These are phyloP conservation scores for Sula dactylatra DNA, from an alignment of 2,113 vertebrate species.

Conservation along the genomic window DNA sequence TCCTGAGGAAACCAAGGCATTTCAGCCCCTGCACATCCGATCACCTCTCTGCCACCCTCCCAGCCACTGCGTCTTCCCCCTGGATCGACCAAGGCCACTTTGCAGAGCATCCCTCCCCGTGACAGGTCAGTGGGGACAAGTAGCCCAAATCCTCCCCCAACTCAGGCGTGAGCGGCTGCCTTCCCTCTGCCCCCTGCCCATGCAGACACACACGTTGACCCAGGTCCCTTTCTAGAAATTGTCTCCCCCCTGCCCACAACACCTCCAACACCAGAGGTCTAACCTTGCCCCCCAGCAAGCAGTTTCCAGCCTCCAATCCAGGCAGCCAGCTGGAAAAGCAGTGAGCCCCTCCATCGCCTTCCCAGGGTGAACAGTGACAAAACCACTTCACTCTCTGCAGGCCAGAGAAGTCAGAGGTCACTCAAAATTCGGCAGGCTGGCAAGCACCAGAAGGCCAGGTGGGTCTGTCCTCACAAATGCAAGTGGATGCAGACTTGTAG, in stretches of 20 bases:
- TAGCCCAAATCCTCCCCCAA: background rate
- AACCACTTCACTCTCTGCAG: background rate
- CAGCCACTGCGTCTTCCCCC: background rate
- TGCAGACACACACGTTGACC: background rate
- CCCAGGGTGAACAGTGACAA: background rate
- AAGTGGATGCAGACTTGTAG: background rate
- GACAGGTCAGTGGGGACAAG: background rate
- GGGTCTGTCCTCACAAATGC: background rate
- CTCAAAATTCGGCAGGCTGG: background rate
- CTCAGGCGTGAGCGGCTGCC: background rate
- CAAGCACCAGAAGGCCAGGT: background rate
- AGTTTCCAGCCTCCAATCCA: background rate
- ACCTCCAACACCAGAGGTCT: background rate
- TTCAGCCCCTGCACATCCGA: background rate
- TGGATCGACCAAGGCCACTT: background rate
- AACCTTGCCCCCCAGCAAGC: background rate
- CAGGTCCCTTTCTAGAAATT: background rate
- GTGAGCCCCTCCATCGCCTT: accelerated
- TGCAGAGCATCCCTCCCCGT: background rate
- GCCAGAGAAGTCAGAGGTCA: background rate
- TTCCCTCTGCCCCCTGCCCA: background rate
- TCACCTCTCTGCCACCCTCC: background rate
- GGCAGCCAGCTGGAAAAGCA: background rate
- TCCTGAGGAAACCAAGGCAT: background rate
- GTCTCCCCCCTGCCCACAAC: background rate